phyloP scores from a whole-genome alignment of 2,888 invertebrate species.

The Tetheella fluctuosa region DNA sequence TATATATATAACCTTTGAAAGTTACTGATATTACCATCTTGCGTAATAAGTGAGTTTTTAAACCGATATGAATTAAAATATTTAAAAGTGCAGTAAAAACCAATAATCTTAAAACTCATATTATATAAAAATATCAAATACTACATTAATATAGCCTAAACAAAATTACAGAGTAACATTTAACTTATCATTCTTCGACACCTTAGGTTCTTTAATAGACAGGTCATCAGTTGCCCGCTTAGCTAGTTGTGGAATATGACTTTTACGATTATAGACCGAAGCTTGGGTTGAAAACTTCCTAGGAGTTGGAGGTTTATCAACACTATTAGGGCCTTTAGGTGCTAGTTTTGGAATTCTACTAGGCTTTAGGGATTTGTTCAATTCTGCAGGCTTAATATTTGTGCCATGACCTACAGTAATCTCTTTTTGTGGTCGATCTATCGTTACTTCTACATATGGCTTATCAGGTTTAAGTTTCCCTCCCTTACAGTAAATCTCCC shows the following conservation, averaged over 20 bases:
- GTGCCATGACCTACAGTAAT: constrained; percentile 36
- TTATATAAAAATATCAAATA: constrained; percentile 46
- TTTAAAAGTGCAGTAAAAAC: too few relatives aligned
- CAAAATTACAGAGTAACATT: constrained; percentile 46
- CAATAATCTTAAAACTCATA: too few relatives aligned
- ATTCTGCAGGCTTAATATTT: constrained; percentile 19
- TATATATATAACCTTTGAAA: too few relatives aligned
- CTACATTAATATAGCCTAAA: constrained; percentile 29
- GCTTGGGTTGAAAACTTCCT: constrained; percentile 3
- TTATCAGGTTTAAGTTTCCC: constrained; percentile 22
- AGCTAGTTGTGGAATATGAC: constrained; percentile 47
- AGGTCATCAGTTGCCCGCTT: constrained; percentile 46
- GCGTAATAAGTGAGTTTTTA: too few relatives aligned
- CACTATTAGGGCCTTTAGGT: constrained; percentile 19
- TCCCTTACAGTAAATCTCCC: constrained; percentile 5
- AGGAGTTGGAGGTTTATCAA: constrained; percentile 14
- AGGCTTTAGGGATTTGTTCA: constrained; percentile 26
- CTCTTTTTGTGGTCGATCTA: constrained; percentile 44
- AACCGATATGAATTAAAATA: too few relatives aligned
- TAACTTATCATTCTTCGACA: constrained; percentile 33
- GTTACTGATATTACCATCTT: too few relatives aligned
- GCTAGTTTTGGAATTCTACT: constrained; percentile 51
- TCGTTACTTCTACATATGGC: constrained; percentile 49
- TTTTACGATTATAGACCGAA: constrained; percentile 21
- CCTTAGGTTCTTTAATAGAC: constrained; percentile 21